These are phyloP conservation scores for Hyposoter dolosus DNA, from an alignment of 2,888 invertebrate species.

Conservation along the genomic window DNA sequence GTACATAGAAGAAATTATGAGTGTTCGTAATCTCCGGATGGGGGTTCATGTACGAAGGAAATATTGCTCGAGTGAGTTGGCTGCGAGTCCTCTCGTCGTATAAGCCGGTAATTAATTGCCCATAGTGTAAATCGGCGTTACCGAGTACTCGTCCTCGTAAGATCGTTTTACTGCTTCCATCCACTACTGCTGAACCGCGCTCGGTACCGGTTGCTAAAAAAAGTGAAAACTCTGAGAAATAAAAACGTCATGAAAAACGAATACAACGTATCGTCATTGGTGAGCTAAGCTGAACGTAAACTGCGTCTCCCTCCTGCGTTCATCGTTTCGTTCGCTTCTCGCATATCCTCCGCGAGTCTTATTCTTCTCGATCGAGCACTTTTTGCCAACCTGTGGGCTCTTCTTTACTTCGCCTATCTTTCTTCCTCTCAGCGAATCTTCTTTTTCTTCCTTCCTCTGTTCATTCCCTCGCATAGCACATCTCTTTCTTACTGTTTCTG, in stretches of 20 bases:
- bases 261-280: conserved; percentile 59
- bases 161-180: conserved; percentile 63
- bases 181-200: conserved; percentile 19
- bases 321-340: conserved; percentile 32
- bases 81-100: conserved; percentile 44
- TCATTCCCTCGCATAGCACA: conserved; percentile 21
- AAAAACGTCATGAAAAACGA: neutral
- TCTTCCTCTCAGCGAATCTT: conserved; percentile 30
- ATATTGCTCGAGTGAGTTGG: conserved; percentile 18
- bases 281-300: conserved; percentile 64
- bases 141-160: conserved; percentile 47
- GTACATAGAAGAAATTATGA: conserved; percentile 61
- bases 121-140: conserved; percentile 67
- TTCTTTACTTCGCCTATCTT: conserved; percentile 60
- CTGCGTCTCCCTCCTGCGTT: conserved; percentile 41
- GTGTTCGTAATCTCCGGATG: conserved; percentile 54
- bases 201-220: conserved; percentile 3
- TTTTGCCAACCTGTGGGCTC: conserved; percentile 53
- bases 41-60: conserved; percentile 36
- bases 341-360: conserved; percentile 43
- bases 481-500: conserved; percentile 58
- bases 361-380: conserved; percentile 48
- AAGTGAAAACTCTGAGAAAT: conserved; percentile 2
- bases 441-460: conserved; percentile 46
- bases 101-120: conserved; percentile 68